Evolutionary conservation across 53 echinoderm and acorn worm species (phyloP), one percentile per base, ranked within the genome.

Genomic region (Temnopleurus reevesii): DNA sequence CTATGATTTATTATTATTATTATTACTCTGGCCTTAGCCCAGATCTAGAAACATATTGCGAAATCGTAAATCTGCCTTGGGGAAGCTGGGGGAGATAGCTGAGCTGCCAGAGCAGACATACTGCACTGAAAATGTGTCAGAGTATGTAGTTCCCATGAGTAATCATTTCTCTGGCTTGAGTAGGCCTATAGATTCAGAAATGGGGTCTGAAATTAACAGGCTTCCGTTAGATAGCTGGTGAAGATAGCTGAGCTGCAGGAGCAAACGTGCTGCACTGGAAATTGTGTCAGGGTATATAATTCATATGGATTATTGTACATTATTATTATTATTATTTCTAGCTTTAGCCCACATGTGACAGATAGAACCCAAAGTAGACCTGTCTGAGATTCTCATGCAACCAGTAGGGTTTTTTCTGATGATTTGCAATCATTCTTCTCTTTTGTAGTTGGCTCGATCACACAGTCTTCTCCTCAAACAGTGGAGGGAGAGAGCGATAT

Each of bases 381-480:
- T 97, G 1, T 95, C 95, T 38, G 97, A 97, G 56, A 97, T 97
- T 95, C 83, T 97, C 12, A 97, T 93, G 26, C 97, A 95, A n/a
- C 93, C 97, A 91, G n/a, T n/a, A n/a, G n/a, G n/a, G n/a, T n/a
- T n/a, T n/a, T n/a, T n/a, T n/a, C n/a, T n/a, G n/a, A n/a, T n/a
- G n/a, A n/a, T n/a, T n/a, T n/a, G n/a, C n/a, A n/a, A n/a, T n/a
- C n/a, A n/a, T n/a, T n/a, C n/a, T n/a, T 59, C 23, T 19, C 60
- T 24, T 24, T 36, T 93, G 19, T 82, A 97, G 97, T 83, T 97
- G 58, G 95, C 97, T 28, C 81, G 84, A 31, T 93, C 95, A 44
- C 95, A 97, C 61, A 63, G 80, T 2, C 81, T 91, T 23, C 92
- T 97, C 13, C 83, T 97, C 8, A 89, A 89, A 61, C 89, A 91